Evolutionary conservation across 2,888 invertebrate species (phyloP).

Genomic region (Patella ulyssiponensis): DNA sequence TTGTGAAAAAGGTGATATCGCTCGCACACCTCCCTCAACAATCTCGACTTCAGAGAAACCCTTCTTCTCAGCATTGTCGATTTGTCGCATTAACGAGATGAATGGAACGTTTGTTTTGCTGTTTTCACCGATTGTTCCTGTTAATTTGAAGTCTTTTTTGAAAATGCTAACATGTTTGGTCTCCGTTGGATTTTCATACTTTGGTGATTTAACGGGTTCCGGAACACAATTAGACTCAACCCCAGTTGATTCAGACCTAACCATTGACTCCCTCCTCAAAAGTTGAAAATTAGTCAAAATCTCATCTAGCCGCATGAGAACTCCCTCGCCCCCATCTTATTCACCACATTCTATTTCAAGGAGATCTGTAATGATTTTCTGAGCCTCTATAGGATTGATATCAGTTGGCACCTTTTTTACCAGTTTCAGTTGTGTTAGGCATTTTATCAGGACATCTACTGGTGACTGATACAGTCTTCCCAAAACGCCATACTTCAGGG

Average conservation of each 20-base stretch:
- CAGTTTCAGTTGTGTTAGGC: not conserved
- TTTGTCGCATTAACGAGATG: not conserved
- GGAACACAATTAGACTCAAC: too few relatives aligned
- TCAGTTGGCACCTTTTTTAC: too few relatives aligned
- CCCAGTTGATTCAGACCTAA: too few relatives aligned
- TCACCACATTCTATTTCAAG: too few relatives aligned
- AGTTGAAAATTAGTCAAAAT: too few relatives aligned
- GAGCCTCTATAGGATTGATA: too few relatives aligned
- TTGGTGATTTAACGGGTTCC: too few relatives aligned
- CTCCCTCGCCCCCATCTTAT: too few relatives aligned
- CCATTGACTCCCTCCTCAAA: too few relatives aligned
- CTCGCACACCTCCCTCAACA: not conserved
- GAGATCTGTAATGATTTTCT: too few relatives aligned
- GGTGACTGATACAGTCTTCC: not conserved
- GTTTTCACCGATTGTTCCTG: not conserved
- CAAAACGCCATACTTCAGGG: not conserved
- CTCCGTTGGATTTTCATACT: not conserved
- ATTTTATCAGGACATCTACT: not conserved
- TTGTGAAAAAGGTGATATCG: not conserved
- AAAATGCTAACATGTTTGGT: not conserved
- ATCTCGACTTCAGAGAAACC: not conserved
- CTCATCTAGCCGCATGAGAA: too few relatives aligned
- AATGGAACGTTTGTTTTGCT: not conserved
- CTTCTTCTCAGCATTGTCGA: not conserved
- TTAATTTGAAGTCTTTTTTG: not conserved